These are phyloP conservation scores for Hoplias malabaricus DNA, from an alignment of 2,113 vertebrate genomes.

Conservation along the genomic window DNA sequence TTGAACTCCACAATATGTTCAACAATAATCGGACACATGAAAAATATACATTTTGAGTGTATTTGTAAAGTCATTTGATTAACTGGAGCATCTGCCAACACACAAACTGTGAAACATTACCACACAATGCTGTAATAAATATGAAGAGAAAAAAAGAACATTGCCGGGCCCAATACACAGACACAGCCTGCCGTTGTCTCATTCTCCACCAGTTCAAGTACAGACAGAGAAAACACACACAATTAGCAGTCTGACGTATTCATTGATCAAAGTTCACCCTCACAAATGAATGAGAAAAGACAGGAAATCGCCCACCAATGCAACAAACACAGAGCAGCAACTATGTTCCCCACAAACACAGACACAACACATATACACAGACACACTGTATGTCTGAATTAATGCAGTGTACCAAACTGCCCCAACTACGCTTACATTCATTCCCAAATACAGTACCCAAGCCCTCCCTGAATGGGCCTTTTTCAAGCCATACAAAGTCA, in stretches of 20 bases:
- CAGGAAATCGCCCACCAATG: not conserved
- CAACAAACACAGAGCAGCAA: conserved; percentile 21
- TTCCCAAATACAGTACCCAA: conserved; percentile 2
- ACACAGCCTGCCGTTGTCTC: not conserved
- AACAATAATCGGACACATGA: too few relatives aligned
- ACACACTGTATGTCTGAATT: not conserved
- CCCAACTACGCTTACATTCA: not conserved
- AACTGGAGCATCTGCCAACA: too few relatives aligned
- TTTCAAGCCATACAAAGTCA: conserved; percentile 6
- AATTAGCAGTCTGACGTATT: not conserved
- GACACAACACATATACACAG: not conserved
- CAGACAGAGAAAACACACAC: not conserved
- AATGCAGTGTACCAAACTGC: not conserved
- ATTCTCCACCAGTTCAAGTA: not conserved
- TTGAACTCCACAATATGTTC: too few relatives aligned
- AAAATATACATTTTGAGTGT: too few relatives aligned
- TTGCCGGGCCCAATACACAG: not conserved
- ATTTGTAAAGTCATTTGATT: too few relatives aligned
- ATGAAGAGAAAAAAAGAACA: too few relatives aligned
- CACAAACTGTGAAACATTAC: too few relatives aligned
- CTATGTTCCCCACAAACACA: conserved; percentile 4
- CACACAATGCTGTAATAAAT: too few relatives aligned
- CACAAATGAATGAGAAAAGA: not conserved
- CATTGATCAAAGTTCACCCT: not conserved
- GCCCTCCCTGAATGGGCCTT: not conserved